A percentile compares a stretch with the other conserved stretches of the same genome.
Conservation (phyloP, 2,888 invertebrate genomes). For the Frankliniella intonsa region DNA sequence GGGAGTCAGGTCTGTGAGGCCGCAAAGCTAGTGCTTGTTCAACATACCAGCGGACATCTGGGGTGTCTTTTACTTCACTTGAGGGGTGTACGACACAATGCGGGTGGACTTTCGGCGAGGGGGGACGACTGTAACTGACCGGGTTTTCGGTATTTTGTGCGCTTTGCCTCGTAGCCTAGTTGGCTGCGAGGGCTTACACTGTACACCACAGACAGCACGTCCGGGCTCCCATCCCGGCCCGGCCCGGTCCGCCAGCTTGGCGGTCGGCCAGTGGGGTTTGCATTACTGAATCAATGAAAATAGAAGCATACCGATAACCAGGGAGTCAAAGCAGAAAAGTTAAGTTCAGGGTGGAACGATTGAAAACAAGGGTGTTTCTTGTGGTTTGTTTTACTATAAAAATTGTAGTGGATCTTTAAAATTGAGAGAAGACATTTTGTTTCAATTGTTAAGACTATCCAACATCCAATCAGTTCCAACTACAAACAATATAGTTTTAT, state of each 20-base stretch:
- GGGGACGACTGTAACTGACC: too few species aligned
- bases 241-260: not conserved
- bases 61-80: too few species aligned
- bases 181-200: not conserved
- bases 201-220: not conserved
- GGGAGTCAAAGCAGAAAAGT: not conserved
- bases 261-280: not conserved
- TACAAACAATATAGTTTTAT: not conserved
- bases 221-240: not conserved
- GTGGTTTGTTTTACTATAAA: too few species aligned
- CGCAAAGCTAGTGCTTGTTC: too few species aligned
- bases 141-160: not conserved
- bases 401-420: not conserved
- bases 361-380: too few species aligned
- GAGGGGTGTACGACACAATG: too few species aligned
- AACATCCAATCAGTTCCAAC: not conserved
- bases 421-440: conserved; percentile 6
- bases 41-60: too few species aligned
- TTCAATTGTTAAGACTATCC: not conserved
- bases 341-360: too few species aligned
- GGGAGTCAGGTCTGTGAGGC: too few species aligned
- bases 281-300: conserved; percentile 10
- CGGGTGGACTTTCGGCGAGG: too few species aligned
- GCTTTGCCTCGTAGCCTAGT: not conserved
- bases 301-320: not conserved